Base-by-base conservation (phyloP, 2,113 vertebrate genomes). In the Myotis davidii region DNA sequence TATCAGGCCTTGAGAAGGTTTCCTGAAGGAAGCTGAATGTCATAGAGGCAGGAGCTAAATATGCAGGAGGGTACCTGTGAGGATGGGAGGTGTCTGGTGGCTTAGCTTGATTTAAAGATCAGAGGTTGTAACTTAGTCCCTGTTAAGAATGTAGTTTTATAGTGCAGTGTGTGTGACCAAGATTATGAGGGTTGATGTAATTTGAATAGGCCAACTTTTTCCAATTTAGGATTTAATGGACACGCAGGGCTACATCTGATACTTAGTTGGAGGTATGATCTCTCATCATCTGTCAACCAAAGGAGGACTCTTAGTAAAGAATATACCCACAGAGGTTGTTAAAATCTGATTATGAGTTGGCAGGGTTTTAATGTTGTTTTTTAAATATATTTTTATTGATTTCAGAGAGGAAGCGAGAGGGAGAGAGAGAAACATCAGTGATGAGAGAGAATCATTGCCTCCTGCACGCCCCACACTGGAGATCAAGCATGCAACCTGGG, bases 91-190 rank as follows among this genome's bases (percentile, higher is more conserved):
- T 74, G 45, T 52, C 72, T 70, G 34, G 54, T 90, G 37, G 29
- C 64, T 70, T 42, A 27, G 42, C 17, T 77, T 54, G 52, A 77
- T 39, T 81, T 48, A 72, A 65, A 64, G 39, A 61, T 48, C 83
- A 59, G 39, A 92, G 74, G 78, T 72, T 59, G 61, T 88, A 72
- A 88, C 52, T 77, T 45, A 93, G 83, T 93, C 29, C 81, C 20
- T 81, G 17, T 76, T 72, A 77, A 87, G 29, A 73, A 45, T 69
- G 8, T 64, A 2, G 54, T 73, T 29, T 29, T 81, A 20, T 54
- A 85, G 67, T 67, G 2, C n/a, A 54, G 10, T 8, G 16, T 52
- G 11, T 73, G 64, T 90, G 72, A 77, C 39, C 52, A 27, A 42
- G 64, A 69, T 84, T 25, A 32, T 52, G 16, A 86, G 73, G 74